Percentiles rank a stretch among this genome's conserved stretches.
Conservation (phyloP, 2,888 invertebrate genomes). For the Muscina levida region DNA sequence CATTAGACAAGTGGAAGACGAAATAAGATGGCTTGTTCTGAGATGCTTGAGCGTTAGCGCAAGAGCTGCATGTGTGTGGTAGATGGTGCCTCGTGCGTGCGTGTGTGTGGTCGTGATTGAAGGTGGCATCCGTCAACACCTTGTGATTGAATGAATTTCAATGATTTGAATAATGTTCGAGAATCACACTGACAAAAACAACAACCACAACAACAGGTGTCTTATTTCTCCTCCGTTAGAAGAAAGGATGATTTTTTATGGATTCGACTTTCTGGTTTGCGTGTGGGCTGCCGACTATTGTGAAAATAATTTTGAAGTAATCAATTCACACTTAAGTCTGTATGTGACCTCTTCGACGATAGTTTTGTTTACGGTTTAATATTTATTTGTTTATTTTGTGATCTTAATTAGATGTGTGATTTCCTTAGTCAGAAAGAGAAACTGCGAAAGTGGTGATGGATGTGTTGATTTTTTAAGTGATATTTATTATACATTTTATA, state of each 20-base stretch:
- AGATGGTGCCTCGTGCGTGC: background rate
- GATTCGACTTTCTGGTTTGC: no score
- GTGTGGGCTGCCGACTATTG: background rate
- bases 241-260: no score
- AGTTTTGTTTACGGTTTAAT: background rate
- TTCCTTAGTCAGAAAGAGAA: background rate
- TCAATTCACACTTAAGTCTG: constrained; percentile 59
- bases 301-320: constrained; percentile 39
- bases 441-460: background rate
- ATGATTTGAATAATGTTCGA: constrained; percentile 31
- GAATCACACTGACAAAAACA: background rate
- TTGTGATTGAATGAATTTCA: constrained; percentile 42
- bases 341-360: constrained; percentile 45
- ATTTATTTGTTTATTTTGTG: constrained; percentile 23
- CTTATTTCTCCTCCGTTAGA: background rate
- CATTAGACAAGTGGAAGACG: constrained; percentile 29
- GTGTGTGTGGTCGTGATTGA: constrained; percentile 53
- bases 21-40: constrained; percentile 21
- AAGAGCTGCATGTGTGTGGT: background rate
- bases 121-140: constrained; percentile 51
- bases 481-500: no score
- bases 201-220: constrained; percentile 30
- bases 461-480: background rate
- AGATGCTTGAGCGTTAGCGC: background rate
- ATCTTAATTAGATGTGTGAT: constrained; percentile 32